These are phyloP conservation scores for Scrobipalpa costella DNA, from an alignment of 2,888 invertebrate species.

Conservation along the genomic window DNA sequence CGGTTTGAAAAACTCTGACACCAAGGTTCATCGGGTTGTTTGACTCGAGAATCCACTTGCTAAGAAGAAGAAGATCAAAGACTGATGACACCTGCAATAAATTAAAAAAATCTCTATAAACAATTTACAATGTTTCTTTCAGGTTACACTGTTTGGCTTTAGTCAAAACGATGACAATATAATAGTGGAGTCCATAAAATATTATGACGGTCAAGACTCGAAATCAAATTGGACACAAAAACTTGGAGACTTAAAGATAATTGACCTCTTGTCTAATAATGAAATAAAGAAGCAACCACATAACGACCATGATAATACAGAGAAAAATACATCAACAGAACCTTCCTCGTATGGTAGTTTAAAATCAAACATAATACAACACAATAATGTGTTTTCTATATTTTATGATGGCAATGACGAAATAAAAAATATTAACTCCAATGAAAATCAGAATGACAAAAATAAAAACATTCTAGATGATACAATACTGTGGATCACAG, in stretches of 20 bases:
- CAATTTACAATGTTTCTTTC: slow-evolving; percentile 30
- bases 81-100: no score
- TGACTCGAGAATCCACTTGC: no score
- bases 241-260: slow-evolving; percentile 8
- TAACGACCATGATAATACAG: not conserved
- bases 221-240: slow-evolving; percentile 1
- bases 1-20: no score
- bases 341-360: no score
- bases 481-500: no score
- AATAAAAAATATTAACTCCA: not conserved
- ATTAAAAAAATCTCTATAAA: no score
- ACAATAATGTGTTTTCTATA: no score
- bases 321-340: not conserved
- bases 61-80: no score
- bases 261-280: slow-evolving; percentile 7
- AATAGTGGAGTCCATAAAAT: slow-evolving; percentile 41
- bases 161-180: slow-evolving; percentile 40
- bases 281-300: not conserved
- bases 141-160: slow-evolving; percentile 45
- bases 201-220: slow-evolving; percentile 19
- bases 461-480: no score
- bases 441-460: no score
- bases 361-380: no score
- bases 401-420: not conserved
- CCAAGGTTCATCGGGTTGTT: no score